phyloP scores from a whole-genome alignment of 2,113 vertebrate species.

The Tylochromis polylepis region DNA sequence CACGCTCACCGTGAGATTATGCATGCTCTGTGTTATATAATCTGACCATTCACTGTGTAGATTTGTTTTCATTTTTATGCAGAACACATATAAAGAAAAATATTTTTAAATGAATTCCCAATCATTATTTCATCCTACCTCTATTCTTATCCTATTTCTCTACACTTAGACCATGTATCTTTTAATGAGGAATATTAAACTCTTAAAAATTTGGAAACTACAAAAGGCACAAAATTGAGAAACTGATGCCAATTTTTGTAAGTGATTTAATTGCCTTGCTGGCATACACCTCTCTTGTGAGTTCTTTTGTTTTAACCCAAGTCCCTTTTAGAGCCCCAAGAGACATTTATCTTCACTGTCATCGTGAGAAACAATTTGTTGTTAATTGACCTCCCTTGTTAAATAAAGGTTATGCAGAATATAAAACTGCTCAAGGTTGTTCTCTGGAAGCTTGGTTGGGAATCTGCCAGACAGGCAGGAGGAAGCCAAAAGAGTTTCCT shows the following conservation, averaged over 20 bases:
- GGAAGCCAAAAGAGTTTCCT: constrained; percentile 5
- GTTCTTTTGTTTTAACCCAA: background rate
- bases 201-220: background rate
- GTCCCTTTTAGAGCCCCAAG: background rate
- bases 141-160: background rate
- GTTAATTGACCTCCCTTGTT: constrained; percentile 18
- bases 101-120: background rate
- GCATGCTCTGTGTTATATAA: background rate
- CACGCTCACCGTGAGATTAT: rapidly evolving
- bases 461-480: background rate
- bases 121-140: background rate
- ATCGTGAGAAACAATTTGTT: background rate
- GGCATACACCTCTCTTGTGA: background rate
- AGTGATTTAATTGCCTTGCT: background rate
- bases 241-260: background rate
- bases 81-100: background rate
- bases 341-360: background rate
- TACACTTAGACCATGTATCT: background rate
- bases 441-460: constrained; percentile 4
- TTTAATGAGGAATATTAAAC: background rate
- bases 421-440: constrained; percentile 5
- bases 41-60: background rate
- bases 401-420: constrained; percentile 14
- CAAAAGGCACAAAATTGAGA: background rate
- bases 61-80: background rate